A percentile compares a stretch with the other conserved stretches of the same genome.
phyloP scores from a whole-genome alignment of 2,888 invertebrate genomes.

The Apodemia zela region DNA sequence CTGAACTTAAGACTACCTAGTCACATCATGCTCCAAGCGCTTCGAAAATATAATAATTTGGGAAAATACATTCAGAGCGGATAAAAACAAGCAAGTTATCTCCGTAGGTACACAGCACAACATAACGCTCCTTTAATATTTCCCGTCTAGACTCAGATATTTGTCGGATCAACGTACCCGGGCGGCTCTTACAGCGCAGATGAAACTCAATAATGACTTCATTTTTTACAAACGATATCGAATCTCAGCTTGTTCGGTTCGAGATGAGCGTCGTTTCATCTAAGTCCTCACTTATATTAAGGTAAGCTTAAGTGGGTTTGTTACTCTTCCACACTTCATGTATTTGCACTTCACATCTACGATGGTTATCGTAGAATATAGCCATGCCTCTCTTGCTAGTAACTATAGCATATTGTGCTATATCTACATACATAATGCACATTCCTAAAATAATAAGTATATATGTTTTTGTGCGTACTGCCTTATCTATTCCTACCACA shows the following conservation, averaged over 20 bases:
- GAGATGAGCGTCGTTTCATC: not conserved
- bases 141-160: constrained; percentile 11
- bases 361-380: no score
- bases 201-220: constrained; percentile 12
- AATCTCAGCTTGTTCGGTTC: not conserved
- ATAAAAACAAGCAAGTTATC: not conserved
- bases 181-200: not conserved
- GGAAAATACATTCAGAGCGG: not conserved
- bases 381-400: no score
- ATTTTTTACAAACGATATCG: constrained; percentile 8
- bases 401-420: no score
- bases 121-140: constrained; percentile 8
- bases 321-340: no score
- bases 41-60: no score
- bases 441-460: no score
- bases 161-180: not conserved
- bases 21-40: no score
- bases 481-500: no score
- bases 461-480: no score
- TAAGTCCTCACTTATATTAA: not conserved
- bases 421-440: no score
- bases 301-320: not conserved
- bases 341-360: no score
- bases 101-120: not conserved
- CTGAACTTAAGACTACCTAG: no score